These are phyloP conservation scores for Electrona antarctica DNA, from an alignment of 2,113 vertebrate species.

Conservation along the genomic window DNA sequence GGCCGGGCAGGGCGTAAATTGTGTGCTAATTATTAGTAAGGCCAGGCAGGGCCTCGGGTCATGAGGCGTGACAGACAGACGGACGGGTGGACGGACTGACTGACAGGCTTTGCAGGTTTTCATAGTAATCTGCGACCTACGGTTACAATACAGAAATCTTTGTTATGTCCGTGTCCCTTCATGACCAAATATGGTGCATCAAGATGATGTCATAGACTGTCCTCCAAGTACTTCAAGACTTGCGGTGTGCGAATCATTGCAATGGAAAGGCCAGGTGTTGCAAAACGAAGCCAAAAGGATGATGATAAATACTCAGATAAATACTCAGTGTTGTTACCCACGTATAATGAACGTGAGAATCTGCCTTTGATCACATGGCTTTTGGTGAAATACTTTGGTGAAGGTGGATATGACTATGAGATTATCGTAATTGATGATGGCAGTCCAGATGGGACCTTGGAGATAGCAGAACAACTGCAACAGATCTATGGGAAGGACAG, in stretches of 20 bases:
- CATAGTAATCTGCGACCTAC: no score
- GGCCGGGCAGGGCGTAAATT: no score
- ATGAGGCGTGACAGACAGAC: no score
- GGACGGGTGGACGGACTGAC: no score
- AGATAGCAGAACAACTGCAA: conserved; percentile 88
- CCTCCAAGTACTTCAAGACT: no score
- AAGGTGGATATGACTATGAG: conserved; percentile 89
- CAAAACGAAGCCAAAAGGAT: neutral
- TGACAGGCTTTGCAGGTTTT: no score
- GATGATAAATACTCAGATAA: conserved; percentile 86
- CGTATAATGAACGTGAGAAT: conserved; percentile 95
- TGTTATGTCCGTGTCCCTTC: no score
- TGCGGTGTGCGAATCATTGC: neutral
- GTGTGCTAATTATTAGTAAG: no score
- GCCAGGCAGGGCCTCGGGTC: no score
- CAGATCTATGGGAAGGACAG: conserved; percentile 91
- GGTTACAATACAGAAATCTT: no score
- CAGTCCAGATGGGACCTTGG: conserved; percentile 93
- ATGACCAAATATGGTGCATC: no score
- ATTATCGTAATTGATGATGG: conserved; percentile 97
- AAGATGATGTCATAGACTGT: no score
- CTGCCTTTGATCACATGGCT: conserved; percentile 93
- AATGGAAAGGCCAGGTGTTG: conserved; percentile 72
- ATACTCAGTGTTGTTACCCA: conserved; percentile 91
- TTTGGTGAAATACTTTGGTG: conserved; percentile 85